These are phyloP conservation scores for Pseudonaja textilis DNA, from an alignment of 2,113 vertebrate species.

Conservation along the genomic window DNA sequence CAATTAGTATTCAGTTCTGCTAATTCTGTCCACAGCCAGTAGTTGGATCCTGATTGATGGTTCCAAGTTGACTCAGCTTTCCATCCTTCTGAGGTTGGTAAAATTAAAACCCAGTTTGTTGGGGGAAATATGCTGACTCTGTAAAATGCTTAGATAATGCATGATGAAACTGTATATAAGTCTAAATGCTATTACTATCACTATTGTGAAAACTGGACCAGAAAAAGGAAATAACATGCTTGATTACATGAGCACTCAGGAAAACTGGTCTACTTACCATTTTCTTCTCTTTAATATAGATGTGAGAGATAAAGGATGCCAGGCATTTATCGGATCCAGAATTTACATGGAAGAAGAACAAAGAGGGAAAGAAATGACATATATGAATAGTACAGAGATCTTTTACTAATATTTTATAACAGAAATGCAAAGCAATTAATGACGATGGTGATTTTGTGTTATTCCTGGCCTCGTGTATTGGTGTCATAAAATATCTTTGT, in stretches of 20 bases:
- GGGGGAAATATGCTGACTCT: not conserved
- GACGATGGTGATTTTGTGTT: not conserved
- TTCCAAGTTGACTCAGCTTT: not conserved
- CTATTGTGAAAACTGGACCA: not conserved
- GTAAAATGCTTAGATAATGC: not conserved
- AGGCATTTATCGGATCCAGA: not conserved
- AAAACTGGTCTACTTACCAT: not conserved
- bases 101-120: not conserved
- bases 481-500: not conserved
- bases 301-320: not conserved
- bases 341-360: not conserved
- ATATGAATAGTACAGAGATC: not conserved
- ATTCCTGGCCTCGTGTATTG: not conserved
- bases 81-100: not conserved
- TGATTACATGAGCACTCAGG: not conserved
- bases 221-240: not conserved
- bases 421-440: not conserved
- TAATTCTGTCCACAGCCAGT: not conserved
- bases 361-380: not conserved
- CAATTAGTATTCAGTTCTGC: not conserved
- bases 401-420: not conserved
- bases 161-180: not conserved
- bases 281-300: not conserved
- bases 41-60: not conserved
- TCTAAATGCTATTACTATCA: not conserved